Evolutionary conservation across 2,113 vertebrate species (phyloP).

Genomic region (Donacobius atricapilla): DNA sequence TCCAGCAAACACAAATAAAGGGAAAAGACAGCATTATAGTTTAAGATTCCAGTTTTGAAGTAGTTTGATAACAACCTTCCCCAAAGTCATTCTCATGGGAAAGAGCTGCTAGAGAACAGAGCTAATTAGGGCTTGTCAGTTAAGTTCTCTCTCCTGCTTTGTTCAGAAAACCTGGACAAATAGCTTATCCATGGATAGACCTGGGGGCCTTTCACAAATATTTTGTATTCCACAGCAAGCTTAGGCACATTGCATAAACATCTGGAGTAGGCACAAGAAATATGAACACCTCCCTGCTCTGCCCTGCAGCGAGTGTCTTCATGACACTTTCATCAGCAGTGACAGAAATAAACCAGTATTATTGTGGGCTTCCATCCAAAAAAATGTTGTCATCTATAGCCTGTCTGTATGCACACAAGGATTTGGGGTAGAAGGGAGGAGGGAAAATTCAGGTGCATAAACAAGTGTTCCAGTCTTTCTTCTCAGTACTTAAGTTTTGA

Average conservation of each 20-base stretch:
- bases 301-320: background rate
- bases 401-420: rapidly evolving
- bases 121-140: constrained; percentile 56
- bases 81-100: background rate
- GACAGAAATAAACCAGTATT: background rate
- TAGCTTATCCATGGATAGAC: background rate
- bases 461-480: background rate
- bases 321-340: background rate
- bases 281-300: background rate
- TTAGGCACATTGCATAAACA: constrained; percentile 60
- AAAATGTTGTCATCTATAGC: background rate
- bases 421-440: background rate
- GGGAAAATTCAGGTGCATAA: background rate
- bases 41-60: background rate
- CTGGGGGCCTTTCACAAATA: constrained; percentile 52
- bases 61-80: background rate
- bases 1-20: background rate
- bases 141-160: constrained; percentile 41
- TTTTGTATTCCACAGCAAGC: constrained; percentile 67
- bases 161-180: constrained; percentile 50
- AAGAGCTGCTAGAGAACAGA: background rate
- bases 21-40: background rate
- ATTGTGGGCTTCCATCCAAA: background rate
- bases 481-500: background rate
- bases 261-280: background rate